Conservation (phyloP, 2,888 invertebrate species). For the Campoplex capitator region DNA sequence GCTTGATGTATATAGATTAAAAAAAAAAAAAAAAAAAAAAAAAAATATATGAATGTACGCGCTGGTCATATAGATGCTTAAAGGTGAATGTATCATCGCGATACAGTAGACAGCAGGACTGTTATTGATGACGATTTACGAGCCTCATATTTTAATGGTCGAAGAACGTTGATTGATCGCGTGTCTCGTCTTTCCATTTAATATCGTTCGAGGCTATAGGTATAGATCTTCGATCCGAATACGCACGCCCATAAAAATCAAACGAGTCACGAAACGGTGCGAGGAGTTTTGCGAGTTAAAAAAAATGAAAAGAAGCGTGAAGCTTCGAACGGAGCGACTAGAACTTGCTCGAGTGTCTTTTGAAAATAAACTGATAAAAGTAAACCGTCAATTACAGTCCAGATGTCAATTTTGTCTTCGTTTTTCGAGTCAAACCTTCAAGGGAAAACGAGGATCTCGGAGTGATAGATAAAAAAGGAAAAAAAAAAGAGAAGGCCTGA, state of each 20-base stretch:
- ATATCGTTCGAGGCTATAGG: background rate
- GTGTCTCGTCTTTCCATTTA: conserved; percentile 16
- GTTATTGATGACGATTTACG: conserved; percentile 48
- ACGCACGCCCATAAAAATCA: conserved; percentile 48
- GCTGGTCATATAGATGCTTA: background rate
- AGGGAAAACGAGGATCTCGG: background rate
- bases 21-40: too few species aligned
- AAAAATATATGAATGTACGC: background rate
- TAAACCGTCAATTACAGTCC: background rate
- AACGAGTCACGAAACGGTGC: conserved; percentile 24
- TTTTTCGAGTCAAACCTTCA: background rate
- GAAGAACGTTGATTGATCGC: conserved; percentile 53
- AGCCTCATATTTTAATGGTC: conserved; percentile 44
- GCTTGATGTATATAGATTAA: background rate
- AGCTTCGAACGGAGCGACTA: conserved; percentile 13
- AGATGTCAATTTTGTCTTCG: background rate
- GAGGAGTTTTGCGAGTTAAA: conserved; percentile 31
- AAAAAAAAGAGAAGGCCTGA: background rate
- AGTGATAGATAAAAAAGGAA: background rate
- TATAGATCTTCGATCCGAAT: conserved; percentile 4
- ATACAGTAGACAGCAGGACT: background rate
- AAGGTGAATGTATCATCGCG: background rate
- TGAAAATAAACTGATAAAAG: conserved; percentile 13
- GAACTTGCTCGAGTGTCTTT: background rate
- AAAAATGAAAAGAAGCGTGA: conserved; percentile 23